These are phyloP conservation scores for Trematocara caparti DNA, from an alignment of 2,797 vertebrate genomes.

Conservation along the genomic window DNA sequence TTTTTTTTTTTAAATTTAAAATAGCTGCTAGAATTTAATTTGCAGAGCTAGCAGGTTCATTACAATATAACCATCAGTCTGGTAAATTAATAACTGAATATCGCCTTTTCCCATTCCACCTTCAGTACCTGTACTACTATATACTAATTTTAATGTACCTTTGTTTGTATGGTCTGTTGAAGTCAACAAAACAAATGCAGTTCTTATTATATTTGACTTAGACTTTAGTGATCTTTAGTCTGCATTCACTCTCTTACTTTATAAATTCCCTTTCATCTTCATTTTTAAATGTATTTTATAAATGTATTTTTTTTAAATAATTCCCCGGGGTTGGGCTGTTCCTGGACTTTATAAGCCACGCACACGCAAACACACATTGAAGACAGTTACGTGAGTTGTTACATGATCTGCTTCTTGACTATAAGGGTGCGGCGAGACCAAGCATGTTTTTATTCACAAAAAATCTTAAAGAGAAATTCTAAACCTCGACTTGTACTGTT, in stretches of 20 bases:
- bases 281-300: conserved; percentile 24
- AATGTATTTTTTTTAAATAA: neutral
- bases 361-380: neutral
- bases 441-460: neutral
- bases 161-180: neutral
- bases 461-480: neutral
- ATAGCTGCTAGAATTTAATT: conserved; percentile 10
- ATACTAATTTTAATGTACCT: neutral
- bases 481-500: neutral
- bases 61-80: neutral
- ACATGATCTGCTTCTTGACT: neutral
- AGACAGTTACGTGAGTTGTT: conserved; percentile 4
- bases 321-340: conserved; percentile 7
- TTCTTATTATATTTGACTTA: neutral
- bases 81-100: neutral
- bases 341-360: neutral
- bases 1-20: neutral
- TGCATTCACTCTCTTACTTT: neutral
- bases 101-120: neutral
- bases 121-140: neutral
- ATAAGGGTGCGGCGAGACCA: neutral
- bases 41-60: neutral
- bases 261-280: conserved; percentile 30
- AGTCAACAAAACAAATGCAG: neutral
- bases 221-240: neutral